Conservation (phyloP, 2,113 vertebrate genomes). For the Equus quagga region DNA sequence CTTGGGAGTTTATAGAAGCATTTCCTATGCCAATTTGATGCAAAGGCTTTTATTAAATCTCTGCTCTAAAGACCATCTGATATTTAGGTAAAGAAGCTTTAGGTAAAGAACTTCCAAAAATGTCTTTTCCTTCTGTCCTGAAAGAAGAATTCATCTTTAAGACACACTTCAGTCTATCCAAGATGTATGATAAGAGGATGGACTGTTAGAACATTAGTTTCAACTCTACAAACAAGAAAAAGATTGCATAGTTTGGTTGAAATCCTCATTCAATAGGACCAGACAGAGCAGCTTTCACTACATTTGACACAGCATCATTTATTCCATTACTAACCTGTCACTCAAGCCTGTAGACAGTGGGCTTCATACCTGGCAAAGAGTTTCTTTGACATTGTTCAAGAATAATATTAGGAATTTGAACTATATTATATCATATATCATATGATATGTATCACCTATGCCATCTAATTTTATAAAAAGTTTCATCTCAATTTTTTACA, state of each 20-base stretch:
- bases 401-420: not conserved
- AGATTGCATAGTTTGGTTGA: not conserved
- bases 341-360: not conserved
- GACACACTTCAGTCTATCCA: not conserved
- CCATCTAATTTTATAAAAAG: not conserved
- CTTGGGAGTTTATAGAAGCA: not conserved
- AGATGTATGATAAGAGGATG: not conserved
- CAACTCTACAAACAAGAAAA: not conserved
- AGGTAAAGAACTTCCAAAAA: not conserved
- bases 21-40: not conserved
- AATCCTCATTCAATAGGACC: not conserved
- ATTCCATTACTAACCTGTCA: not conserved
- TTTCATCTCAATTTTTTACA: not conserved
- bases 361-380: not conserved
- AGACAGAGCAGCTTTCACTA: not conserved
- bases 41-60: not conserved
- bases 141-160: not conserved
- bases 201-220: not conserved
- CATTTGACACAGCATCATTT: not conserved
- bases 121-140: not conserved
- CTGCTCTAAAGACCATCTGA: not conserved
- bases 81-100: not conserved
- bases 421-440: not conserved
- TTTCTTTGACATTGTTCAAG: not conserved
- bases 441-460: not conserved